phyloP scores from a whole-genome alignment of 2,113 vertebrate genomes.

The Turnix velox region DNA sequence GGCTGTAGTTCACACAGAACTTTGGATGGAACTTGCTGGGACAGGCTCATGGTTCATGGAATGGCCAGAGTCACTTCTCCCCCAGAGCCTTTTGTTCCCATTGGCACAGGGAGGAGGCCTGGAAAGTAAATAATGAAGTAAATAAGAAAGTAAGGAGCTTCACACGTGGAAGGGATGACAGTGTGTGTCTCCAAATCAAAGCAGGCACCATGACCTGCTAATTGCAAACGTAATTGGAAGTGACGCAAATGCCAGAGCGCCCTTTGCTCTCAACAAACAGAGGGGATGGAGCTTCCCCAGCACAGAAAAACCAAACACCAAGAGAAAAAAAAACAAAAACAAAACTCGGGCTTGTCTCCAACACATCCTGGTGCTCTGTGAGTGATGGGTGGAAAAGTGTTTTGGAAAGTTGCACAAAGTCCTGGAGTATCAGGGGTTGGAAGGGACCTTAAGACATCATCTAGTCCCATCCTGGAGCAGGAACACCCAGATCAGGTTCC shows the following conservation, averaged over 20 bases:
- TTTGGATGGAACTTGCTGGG: not conserved
- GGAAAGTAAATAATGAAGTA: no score
- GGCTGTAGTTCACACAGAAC: not conserved
- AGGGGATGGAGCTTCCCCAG: not conserved
- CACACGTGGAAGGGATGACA: not conserved
- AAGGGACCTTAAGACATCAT: no score
- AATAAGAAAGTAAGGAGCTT: not conserved
- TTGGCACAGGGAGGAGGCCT: not conserved
- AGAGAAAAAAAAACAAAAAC: not conserved
- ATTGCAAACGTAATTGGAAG: not conserved
- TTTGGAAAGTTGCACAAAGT: no score
- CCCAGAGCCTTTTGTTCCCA: not conserved
- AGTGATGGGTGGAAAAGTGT: not conserved
- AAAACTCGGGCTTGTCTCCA: not conserved
- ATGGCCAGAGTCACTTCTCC: not conserved
- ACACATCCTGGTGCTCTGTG: fast-evolving
- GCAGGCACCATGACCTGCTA: not conserved
- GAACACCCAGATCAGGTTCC: no score
- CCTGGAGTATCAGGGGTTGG: no score
- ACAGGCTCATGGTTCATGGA: not conserved
- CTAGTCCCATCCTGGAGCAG: no score
- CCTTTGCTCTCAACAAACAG: constrained; percentile 50
- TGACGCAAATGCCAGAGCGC: not conserved
- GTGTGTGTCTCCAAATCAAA: not conserved
- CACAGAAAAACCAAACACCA: not conserved